Conservation (phyloP, 2,797 vertebrate genomes). For the Uromys caudimaculatus region DNA sequence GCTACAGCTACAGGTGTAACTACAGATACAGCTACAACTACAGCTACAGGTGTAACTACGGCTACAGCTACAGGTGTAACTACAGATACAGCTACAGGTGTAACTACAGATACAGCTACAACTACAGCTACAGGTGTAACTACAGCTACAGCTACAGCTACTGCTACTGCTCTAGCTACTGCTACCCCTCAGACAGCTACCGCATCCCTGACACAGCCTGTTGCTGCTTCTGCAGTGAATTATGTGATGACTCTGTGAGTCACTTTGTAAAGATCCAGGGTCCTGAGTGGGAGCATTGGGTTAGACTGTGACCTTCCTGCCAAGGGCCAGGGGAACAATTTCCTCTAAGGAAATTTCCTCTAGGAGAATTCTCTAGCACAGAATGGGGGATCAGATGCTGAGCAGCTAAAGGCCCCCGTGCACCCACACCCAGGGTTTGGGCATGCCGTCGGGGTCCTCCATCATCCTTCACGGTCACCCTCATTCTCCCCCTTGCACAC, state of each 20-base stretch:
- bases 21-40: too few relatives aligned
- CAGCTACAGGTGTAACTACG: background rate
- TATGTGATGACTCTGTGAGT: background rate
- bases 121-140: too few relatives aligned
- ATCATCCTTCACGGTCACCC: background rate
- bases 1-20: too few relatives aligned
- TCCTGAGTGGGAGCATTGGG: background rate
- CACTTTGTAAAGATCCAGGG: constrained; percentile 32
- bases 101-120: too few relatives aligned
- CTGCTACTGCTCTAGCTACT: too few relatives aligned
- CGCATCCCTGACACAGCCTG: background rate
- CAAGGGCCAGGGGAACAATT: background rate
- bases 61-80: too few relatives aligned
- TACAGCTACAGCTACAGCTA: too few relatives aligned
- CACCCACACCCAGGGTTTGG: background rate
- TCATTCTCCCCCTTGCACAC: background rate
- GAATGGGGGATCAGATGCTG: background rate
- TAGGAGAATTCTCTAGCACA: background rate
- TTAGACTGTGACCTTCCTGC: constrained; percentile 29
- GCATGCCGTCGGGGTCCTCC: background rate
- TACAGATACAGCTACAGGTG: too few relatives aligned
- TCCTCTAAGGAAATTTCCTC: background rate
- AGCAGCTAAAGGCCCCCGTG: background rate
- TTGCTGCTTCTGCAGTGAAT: background rate
- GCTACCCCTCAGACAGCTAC: background rate